A percentile compares a stretch with the other conserved stretches of the same genome.
Evolutionary conservation across 2,888 invertebrate species (phyloP).

Genomic region (Xanthostigma xanthostigma): DNA sequence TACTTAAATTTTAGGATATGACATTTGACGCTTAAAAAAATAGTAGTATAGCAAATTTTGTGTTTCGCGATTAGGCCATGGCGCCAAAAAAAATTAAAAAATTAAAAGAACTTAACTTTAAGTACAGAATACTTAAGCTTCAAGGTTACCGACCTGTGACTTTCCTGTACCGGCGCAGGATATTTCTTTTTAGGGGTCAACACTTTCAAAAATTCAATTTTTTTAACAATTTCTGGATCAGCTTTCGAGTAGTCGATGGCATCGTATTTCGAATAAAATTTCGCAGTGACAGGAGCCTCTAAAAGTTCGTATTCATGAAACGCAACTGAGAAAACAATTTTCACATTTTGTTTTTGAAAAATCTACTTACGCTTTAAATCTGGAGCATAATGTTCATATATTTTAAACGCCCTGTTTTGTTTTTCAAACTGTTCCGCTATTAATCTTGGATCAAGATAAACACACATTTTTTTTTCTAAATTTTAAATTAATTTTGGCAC

Average conservation of each 20-base stretch:
- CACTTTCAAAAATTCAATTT: not conserved
- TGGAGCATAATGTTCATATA: not conserved
- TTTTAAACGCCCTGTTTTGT: not conserved
- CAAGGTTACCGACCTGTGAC: not conserved
- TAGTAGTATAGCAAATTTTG: too few relatives aligned
- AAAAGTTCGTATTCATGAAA: not conserved
- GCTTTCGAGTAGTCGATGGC: slow-evolving; percentile 10
- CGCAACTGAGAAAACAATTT: not conserved
- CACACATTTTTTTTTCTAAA: not conserved
- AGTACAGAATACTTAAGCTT: not conserved
- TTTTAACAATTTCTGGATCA: slow-evolving; percentile 10
- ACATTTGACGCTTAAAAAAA: too few relatives aligned
- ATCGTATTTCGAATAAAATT: slow-evolving; percentile 24
- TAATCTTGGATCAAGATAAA: not conserved
- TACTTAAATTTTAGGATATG: too few relatives aligned
- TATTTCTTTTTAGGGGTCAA: not conserved
- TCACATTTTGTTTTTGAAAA: not conserved
- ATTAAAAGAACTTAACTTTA: too few relatives aligned
- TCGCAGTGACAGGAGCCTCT: slow-evolving; percentile 16
- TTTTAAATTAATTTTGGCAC: not conserved
- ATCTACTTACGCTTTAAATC: not conserved
- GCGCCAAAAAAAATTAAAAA: too few relatives aligned
- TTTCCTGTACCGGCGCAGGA: not conserved
- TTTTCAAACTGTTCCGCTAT: not conserved
- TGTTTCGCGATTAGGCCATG: too few relatives aligned